Evolutionary conservation across 2,888 invertebrate genomes (phyloP).

Genomic region (Dysmachus trigonus): DNA sequence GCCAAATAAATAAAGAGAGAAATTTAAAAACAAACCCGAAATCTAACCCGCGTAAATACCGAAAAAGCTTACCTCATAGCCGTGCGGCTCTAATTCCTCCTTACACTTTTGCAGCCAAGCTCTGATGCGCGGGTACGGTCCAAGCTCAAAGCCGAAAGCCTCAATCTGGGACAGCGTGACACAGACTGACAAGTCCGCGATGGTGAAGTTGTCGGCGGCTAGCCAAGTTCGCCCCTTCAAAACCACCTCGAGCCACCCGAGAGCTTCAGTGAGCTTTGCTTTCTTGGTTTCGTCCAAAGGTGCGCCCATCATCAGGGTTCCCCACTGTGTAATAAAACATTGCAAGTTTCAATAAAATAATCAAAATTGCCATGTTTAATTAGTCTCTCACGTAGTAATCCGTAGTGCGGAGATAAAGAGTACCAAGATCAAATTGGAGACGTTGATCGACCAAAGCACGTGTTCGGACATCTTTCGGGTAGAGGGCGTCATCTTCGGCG

Average conservation of each 20-base stretch:
- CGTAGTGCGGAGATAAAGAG: constrained; percentile 66
- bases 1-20: constrained; percentile 29
- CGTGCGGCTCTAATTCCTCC: constrained; percentile 71
- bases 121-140: constrained; percentile 66
- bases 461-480: constrained; percentile 69
- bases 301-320: constrained; percentile 64
- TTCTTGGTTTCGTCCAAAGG: constrained; percentile 65
- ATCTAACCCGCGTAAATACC: not conserved
- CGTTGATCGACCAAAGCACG: constrained; percentile 70
- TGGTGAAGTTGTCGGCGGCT: constrained; percentile 68
- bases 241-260: constrained; percentile 68
- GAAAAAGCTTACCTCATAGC: constrained; percentile 68
- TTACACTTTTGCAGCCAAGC: constrained; percentile 76
- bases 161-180: constrained; percentile 63
- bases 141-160: constrained; percentile 67
- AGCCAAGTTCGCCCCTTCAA: constrained; percentile 68
- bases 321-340: constrained; percentile 58
- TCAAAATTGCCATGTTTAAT: constrained; percentile 44
- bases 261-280: constrained; percentile 67
- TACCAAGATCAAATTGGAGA: constrained; percentile 69
- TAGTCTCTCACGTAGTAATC: constrained; percentile 66
- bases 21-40: not conserved
- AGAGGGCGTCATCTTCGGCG: constrained; percentile 69
- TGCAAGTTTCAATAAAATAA: not conserved
- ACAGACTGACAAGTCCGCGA: constrained; percentile 61